phyloP scores from a whole-genome alignment of 2,797 vertebrate species.

The Petrocephalus sullivani region DNA sequence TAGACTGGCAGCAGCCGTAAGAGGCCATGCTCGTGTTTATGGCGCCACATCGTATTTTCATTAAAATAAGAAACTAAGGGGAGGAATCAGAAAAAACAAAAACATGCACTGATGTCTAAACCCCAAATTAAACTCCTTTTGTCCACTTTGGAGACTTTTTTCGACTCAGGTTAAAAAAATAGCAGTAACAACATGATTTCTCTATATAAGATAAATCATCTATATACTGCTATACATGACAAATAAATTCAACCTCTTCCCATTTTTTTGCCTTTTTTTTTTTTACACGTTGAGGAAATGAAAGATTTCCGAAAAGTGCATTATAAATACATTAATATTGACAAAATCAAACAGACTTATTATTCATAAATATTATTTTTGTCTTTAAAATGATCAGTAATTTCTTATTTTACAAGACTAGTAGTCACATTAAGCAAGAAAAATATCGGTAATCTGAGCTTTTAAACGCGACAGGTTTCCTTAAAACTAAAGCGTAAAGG shows the following conservation, averaged over 20 bases:
- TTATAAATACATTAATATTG: slow-evolving; percentile 58
- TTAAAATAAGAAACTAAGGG: slow-evolving; percentile 35
- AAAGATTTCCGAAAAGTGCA: slow-evolving; percentile 65
- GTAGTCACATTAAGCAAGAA: slow-evolving; percentile 54
- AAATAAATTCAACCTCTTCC: slow-evolving; percentile 43
- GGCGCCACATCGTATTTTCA: slow-evolving; percentile 55
- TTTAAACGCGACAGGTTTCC: slow-evolving; percentile 39
- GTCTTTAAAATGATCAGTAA: slow-evolving; percentile 47
- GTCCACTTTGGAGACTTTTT: slow-evolving; percentile 52
- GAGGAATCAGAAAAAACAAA: slow-evolving; percentile 57
- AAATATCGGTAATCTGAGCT: slow-evolving; percentile 37
- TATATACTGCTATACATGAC: slow-evolving; percentile 38
- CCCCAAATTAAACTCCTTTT: slow-evolving; percentile 49
- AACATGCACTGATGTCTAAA: slow-evolving; percentile 63
- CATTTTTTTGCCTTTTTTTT: slow-evolving; percentile 21
- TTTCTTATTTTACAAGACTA: slow-evolving; percentile 61
- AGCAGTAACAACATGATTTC: slow-evolving; percentile 49
- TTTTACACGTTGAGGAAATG: slow-evolving; percentile 47
- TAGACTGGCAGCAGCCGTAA: neutral
- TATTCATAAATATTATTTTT: slow-evolving; percentile 63
- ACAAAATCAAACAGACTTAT: slow-evolving; percentile 58
- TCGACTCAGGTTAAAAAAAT: slow-evolving; percentile 43
- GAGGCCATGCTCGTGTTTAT: slow-evolving; percentile 29
- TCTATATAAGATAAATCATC: slow-evolving; percentile 44
- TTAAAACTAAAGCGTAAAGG: slow-evolving; percentile 30